Base-by-base conservation (phyloP, 2,888 invertebrate species). In the Physocephala rufipes region DNA sequence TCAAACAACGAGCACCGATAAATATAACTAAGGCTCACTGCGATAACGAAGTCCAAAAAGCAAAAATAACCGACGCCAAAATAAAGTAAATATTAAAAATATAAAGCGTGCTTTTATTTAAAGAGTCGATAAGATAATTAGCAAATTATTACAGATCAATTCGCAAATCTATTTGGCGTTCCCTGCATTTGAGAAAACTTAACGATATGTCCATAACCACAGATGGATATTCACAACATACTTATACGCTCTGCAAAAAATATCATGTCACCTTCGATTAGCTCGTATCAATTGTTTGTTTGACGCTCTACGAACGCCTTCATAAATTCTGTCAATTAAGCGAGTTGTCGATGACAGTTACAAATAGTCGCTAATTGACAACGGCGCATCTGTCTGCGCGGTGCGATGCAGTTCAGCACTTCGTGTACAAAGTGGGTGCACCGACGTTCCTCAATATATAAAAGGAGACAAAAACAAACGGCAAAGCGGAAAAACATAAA, bases 261-360 rank as follows among this genome's bases (percentile, higher is more conserved):
- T 19, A n/a, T 49, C 15, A 21, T n/a, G 19, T 21, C 49, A 24
- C 51, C 19, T 45, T 26, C 26, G 47, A 61, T 51, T 36, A 19
- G 26, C 21, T 24, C 24, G 53, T 43, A 67, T 47, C 43, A 19
- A 45, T 21, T 70, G 70, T 59, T 65, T 70, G 70, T 59, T 65
- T 63, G 59, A 45, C 49, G 30, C 77, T 58, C 28, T 78, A 76
- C 74, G 81, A 79, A 81, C 81, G 83, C 82, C 83, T 82, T 81
- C 81, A 81, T 83, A 81, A 83, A 81, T 81, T 80, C 77, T 83
- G 83, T 82, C 81, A 81, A 81, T 81, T 81, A 83, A 71, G 51
- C 53, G 68, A 70, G 71, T 63, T 64, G 53, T 53, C 43, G 71
- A 74, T 77, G 75, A 79, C 77, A 78, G 78, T 78, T 78, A 79